These are phyloP conservation scores for Notodonta dromedarius DNA, from an alignment of 2,888 invertebrate genomes.

Conservation along the genomic window DNA sequence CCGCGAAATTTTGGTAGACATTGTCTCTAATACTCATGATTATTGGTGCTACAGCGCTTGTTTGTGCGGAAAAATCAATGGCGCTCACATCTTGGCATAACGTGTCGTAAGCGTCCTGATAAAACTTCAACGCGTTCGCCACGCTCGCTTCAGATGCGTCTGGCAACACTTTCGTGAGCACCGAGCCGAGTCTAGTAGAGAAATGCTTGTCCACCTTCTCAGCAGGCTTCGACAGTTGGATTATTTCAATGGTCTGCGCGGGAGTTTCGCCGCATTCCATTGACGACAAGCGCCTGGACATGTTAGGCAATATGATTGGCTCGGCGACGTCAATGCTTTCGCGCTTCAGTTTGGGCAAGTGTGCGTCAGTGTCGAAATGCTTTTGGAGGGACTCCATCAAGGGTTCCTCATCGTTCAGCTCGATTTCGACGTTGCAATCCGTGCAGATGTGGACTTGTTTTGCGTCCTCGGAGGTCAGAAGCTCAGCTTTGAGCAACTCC, in stretches of 20 bases:
- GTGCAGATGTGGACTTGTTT: constrained; percentile 78
- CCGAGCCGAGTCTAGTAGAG: constrained; percentile 61
- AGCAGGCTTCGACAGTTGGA: constrained; percentile 57
- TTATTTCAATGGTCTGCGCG: constrained; percentile 57
- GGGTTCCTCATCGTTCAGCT: constrained; percentile 72
- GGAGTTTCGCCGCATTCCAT: constrained; percentile 67
- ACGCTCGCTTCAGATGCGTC: constrained; percentile 75
- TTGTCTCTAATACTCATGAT: constrained; percentile 81
- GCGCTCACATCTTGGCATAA: constrained; percentile 59
- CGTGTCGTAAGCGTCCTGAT: constrained; percentile 64
- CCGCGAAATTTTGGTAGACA: constrained; percentile 75
- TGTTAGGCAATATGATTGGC: constrained; percentile 70
- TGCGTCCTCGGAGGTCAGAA: constrained; percentile 62
- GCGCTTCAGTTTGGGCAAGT: constrained; percentile 69
- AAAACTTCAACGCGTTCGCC: constrained; percentile 69
- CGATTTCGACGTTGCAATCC: constrained; percentile 75
- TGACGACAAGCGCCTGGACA: constrained; percentile 73
- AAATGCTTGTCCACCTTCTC: constrained; percentile 69
- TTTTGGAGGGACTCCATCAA: constrained; percentile 76
- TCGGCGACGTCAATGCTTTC: constrained; percentile 77
- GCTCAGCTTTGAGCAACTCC: constrained; percentile 70
- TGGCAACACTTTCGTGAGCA: constrained; percentile 66
- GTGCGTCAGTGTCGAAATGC: constrained; percentile 71
- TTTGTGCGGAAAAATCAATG: constrained; percentile 68
- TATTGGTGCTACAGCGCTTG: constrained; percentile 75